phyloP scores from a whole-genome alignment of 2,113 vertebrate species.

The Butorides virescens region DNA sequence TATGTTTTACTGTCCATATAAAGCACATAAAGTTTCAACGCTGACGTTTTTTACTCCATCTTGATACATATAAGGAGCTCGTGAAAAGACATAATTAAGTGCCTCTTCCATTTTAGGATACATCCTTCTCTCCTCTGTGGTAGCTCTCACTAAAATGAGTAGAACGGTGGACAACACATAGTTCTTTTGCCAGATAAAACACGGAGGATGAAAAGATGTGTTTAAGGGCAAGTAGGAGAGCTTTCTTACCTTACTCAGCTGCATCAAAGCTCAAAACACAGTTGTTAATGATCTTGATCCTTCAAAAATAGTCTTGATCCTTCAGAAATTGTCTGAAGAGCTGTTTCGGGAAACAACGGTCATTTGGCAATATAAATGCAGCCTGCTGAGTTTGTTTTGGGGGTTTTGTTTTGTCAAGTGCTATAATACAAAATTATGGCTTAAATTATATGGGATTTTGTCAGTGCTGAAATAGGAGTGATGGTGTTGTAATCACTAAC shows the following conservation, averaged over 20 bases:
- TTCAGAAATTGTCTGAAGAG: neutral
- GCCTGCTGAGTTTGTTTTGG: neutral
- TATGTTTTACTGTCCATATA: neutral
- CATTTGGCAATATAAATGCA: neutral
- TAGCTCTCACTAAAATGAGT: neutral
- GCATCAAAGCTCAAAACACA: neutral
- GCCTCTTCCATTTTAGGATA: neutral
- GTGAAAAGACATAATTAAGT: neutral
- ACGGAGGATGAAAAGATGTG: neutral
- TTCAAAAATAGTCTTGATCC: neutral
- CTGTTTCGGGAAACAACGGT: neutral
- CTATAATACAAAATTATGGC: neutral
- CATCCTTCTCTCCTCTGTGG: neutral
- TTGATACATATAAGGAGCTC: neutral
- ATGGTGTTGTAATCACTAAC: neutral
- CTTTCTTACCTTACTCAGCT: neutral
- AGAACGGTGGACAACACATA: neutral
- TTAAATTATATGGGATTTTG: neutral
- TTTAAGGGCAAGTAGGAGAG: neutral
- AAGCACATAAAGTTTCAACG: neutral
- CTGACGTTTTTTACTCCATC: neutral
- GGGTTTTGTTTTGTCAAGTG: neutral
- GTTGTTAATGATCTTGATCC: neutral
- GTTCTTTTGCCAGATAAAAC: neutral
- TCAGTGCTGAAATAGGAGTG: neutral